A percentile compares a stretch with the other conserved stretches of the same genome.
Conservation (phyloP, 37 sponge, comb jelly and placozoan species). For the Halisarca cf. caerulea region DNA sequence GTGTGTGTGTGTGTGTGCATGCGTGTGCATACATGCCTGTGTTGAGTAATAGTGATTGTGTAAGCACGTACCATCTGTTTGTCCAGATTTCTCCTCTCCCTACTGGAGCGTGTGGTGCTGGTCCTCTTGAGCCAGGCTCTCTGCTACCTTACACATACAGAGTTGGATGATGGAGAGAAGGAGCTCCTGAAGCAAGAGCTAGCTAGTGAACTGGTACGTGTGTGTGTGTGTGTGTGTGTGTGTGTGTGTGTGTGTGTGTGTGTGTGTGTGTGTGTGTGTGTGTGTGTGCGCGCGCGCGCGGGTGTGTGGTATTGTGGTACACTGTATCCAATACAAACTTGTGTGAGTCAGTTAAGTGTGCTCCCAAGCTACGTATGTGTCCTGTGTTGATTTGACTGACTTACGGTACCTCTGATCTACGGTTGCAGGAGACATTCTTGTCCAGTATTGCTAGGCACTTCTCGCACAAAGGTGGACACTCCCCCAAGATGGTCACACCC, state of each 20-base stretch:
- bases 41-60: background rate
- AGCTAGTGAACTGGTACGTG: slow-evolving; percentile 65
- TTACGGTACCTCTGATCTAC: too few relatives aligned
- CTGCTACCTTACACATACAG: slow-evolving; percentile 36
- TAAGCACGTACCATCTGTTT: background rate
- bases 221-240: background rate
- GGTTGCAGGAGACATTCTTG: slow-evolving; percentile 49
- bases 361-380: too few relatives aligned
- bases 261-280: slow-evolving; percentile 17
- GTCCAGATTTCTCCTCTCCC: slow-evolving; percentile 9
- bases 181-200: slow-evolving; percentile 63
- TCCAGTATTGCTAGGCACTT: slow-evolving; percentile 35
- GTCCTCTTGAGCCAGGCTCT: slow-evolving; percentile 55
- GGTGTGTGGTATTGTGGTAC: background rate
- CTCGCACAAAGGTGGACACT: slow-evolving; percentile 48
- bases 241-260: slow-evolving; percentile 15
- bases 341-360: too few relatives aligned
- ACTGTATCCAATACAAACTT: background rate
- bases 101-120: slow-evolving; percentile 58
- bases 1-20: background rate
- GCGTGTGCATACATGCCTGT: background rate
- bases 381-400: too few relatives aligned
- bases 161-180: slow-evolving; percentile 31
- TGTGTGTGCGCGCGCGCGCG: slow-evolving; percentile 31
- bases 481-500: too few relatives aligned